These are phyloP conservation scores for Byasa hedistus DNA, from an alignment of 2,888 invertebrate species.

Conservation along the genomic window DNA sequence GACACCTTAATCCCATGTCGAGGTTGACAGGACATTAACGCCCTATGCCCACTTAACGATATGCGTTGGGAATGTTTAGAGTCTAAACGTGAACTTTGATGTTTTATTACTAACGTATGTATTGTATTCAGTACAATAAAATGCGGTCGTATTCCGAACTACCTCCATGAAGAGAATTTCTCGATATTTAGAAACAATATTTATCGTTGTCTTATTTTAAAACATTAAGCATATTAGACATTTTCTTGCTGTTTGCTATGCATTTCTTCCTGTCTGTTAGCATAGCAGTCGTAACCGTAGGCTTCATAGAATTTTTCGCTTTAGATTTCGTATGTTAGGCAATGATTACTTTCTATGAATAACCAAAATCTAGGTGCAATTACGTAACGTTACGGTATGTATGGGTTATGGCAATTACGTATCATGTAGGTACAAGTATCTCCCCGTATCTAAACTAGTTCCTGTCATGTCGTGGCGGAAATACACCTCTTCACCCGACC, in stretches of 20 bases:
- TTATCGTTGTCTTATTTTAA: too few relatives aligned
- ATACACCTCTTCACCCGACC: too few relatives aligned
- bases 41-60: constrained; percentile 4
- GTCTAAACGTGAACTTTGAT: background rate
- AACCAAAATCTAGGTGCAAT: background rate
- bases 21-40: background rate
- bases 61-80: background rate
- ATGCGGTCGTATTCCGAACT: background rate
- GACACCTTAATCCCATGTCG: background rate
- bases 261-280: too few relatives aligned
- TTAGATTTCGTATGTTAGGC: background rate
- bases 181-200: background rate
- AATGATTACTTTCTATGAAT: background rate
- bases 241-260: too few relatives aligned
- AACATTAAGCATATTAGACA: too few relatives aligned
- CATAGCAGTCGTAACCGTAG: too few relatives aligned
- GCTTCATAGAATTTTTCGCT: background rate
- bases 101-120: background rate
- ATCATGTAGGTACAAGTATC: too few relatives aligned
- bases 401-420: too few relatives aligned
- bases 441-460: too few relatives aligned
- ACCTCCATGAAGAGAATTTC: background rate
- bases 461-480: too few relatives aligned
- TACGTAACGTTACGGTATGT: background rate
- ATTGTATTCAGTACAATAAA: background rate